A percentile compares a stretch with the other conserved stretches of the same genome.
Conservation (phyloP, 2,888 invertebrate species). For the Dolichomitus sp. region DNA sequence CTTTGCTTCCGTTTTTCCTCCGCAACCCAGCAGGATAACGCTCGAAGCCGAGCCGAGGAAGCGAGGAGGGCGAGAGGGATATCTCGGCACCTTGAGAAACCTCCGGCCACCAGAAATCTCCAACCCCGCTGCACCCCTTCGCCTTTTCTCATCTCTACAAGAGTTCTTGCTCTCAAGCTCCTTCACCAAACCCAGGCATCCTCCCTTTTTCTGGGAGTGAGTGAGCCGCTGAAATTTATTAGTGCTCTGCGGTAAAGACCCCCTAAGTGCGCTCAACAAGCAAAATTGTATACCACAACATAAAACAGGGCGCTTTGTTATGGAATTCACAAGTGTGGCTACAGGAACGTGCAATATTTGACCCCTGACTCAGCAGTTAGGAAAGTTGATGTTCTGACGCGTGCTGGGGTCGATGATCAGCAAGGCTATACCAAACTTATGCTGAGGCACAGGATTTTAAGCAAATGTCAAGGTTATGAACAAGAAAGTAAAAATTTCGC, state of each 20-base stretch:
- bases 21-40: constrained; percentile 40
- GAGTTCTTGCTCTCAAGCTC: constrained; percentile 12
- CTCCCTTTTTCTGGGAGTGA: constrained; percentile 7
- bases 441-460: background rate
- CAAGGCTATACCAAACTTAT: background rate
- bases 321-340: background rate
- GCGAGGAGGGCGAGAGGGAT: constrained; percentile 12
- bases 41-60: constrained; percentile 24
- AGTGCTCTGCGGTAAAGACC: constrained; percentile 14
- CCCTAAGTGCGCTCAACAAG: constrained; percentile 17
- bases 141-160: constrained; percentile 22
- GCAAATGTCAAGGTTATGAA: no score
- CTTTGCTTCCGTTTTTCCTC: constrained; percentile 47
- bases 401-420: background rate
- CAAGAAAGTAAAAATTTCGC: no score
- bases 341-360: background rate
- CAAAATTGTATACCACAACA: constrained; percentile 15
- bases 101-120: constrained; percentile 38
- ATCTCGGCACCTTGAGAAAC: constrained; percentile 33
- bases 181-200: background rate
- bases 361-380: background rate
- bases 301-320: constrained; percentile 12
- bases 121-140: constrained; percentile 3
- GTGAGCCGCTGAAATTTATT: constrained; percentile 22
- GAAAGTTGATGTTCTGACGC: background rate